phyloP scores from a whole-genome alignment of 30 jellyfish, hydroid and myxozoan species.

The Pseudorhiza aurosa region DNA sequence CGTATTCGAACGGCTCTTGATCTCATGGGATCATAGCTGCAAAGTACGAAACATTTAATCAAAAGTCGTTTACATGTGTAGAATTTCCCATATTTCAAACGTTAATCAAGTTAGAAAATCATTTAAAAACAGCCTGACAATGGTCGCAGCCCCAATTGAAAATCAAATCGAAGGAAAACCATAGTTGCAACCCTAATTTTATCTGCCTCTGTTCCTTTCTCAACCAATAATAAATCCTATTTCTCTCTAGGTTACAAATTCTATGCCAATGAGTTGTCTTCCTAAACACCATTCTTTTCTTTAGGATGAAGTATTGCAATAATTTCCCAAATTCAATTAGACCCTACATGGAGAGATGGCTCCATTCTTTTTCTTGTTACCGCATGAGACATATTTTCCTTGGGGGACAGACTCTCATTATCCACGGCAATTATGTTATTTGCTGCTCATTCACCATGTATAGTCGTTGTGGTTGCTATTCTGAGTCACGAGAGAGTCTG shows the following conservation, averaged over 20 bases:
- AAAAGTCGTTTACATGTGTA: slow-evolving; percentile 32
- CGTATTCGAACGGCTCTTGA: not conserved
- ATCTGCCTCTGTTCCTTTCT: slow-evolving; percentile 12
- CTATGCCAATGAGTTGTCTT: slow-evolving; percentile 43
- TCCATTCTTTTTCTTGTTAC: slow-evolving; percentile 28
- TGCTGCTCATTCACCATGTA: slow-evolving; percentile 43
- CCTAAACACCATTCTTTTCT: slow-evolving; percentile 16
- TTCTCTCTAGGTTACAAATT: slow-evolving; percentile 37
- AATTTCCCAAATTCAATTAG: slow-evolving; percentile 66
- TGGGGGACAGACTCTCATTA: slow-evolving; percentile 66
- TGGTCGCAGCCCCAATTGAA: slow-evolving; percentile 14
- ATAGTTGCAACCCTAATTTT: slow-evolving; percentile 52
- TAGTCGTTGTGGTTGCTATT: slow-evolving; percentile 57
- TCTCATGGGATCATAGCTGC: slow-evolving; percentile 30
- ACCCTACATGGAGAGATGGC: slow-evolving; percentile 64
- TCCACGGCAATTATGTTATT: slow-evolving; percentile 39
- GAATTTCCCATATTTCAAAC: slow-evolving; percentile 53
- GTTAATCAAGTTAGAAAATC: slow-evolving; percentile 15
- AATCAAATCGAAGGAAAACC: slow-evolving; percentile 23
- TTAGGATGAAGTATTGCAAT: slow-evolving; percentile 50
- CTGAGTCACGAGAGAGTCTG: slow-evolving; percentile 63
- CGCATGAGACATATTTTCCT: slow-evolving; percentile 65
- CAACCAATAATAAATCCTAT: slow-evolving; percentile 49
- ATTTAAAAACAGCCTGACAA: slow-evolving; percentile 31
- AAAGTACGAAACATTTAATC: slow-evolving; percentile 45